phyloP scores from a whole-genome alignment of 2,888 invertebrate species.

The Stenichneumon culpator region DNA sequence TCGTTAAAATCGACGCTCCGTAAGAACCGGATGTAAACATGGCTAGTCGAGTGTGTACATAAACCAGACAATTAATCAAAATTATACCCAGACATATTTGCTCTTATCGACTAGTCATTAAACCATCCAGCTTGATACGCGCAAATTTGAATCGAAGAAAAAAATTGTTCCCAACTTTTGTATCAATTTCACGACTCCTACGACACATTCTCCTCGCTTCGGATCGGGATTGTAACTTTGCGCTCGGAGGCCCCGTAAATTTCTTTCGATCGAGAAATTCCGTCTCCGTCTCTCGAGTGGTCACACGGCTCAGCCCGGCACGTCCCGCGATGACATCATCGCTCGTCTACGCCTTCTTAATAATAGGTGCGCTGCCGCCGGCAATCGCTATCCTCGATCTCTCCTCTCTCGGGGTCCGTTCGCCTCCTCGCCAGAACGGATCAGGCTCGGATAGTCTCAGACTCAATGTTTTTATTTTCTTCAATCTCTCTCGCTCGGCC shows the following conservation, averaged over 20 bases:
- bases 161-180: no score
- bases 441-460: slow-evolving; percentile 68
- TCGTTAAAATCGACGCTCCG: no score
- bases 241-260: background rate
- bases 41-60: no score
- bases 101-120: no score
- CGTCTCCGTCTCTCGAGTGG: slow-evolving; percentile 45
- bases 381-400: slow-evolving; percentile 60
- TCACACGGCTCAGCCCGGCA: slow-evolving; percentile 24
- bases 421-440: slow-evolving; percentile 23
- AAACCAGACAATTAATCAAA: no score
- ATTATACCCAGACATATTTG: no score
- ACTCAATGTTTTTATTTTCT: slow-evolving; percentile 58
- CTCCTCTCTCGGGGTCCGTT: slow-evolving; percentile 26
- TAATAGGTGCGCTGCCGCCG: slow-evolving; percentile 63
- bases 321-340: slow-evolving; percentile 63
- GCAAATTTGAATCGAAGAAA: no score
- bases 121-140: no score
- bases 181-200: no score
- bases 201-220: no score
- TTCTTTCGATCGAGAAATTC: slow-evolving; percentile 28
- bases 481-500: slow-evolving; percentile 24
- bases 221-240: background rate
- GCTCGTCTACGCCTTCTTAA: slow-evolving; percentile 66
- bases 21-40: no score